Base-by-base conservation (phyloP, 2,888 invertebrate genomes). In the Amphipoea oculea region DNA sequence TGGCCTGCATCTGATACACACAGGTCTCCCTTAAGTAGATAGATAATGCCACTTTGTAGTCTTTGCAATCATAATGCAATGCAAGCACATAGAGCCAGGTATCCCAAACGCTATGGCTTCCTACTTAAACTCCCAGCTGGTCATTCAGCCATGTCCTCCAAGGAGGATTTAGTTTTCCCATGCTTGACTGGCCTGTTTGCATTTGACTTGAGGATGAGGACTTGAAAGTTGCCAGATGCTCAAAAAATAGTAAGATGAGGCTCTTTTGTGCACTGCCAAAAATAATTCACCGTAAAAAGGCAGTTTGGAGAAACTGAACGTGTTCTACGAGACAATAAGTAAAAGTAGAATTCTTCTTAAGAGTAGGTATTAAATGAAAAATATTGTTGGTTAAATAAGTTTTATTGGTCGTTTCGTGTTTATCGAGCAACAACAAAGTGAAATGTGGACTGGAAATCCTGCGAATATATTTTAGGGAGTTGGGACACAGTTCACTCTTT, bases 351-450 rank as follows among this genome's bases (percentile, higher is more conserved):
- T 17, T n/a, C n/a, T 36, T 45, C 36, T 0, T 76, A n/a, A n/a
- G n/a, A n/a, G n/a, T n/a, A n/a, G n/a, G n/a, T n/a, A 29, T 29
- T 29, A 29, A 29, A 29, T 29, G 0, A 29, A 29, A 36, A 66
- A 51, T 67, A 81, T 72, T 54, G 36, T 14, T n/a, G 9, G 48
- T 57, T 36, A 36, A 75, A 60, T 36, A 66, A 54, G 12, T 60
- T 71, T 76, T 40, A 73, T 60, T 66, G 20, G 60, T 36, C 23
- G 51, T 75, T 60, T 74, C 40, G 17, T 65, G 42, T 65, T 75
- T n/a, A 70, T 70, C 51, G 29, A 51, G 42, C 12, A 57, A n/a
- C 60, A 45, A 60, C 40, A 51, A 62, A 40, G 40, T 75, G 14
- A 29, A 71, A 45, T 62, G 14, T 68, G 42, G 20, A 69, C 20